These are phyloP conservation scores for Stenolophus ochropezus DNA, from an alignment of 2,888 invertebrate genomes.

Conservation along the genomic window DNA sequence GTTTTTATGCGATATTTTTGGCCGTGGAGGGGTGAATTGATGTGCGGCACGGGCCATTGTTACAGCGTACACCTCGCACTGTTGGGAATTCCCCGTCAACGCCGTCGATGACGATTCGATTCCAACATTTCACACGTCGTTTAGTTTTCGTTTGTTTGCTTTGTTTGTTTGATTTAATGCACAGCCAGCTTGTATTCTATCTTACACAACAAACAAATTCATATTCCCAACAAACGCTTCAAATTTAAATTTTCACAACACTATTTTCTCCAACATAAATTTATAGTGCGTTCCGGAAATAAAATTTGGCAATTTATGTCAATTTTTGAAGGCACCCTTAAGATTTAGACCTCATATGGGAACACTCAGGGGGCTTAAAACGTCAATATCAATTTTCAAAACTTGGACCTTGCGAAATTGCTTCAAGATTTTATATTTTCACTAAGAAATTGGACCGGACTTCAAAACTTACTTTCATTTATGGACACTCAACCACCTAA, in stretches of 20 bases:
- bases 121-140: constrained; percentile 29
- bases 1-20: constrained; percentile 53
- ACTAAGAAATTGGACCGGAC: not conserved
- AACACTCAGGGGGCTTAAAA: constrained; percentile 23
- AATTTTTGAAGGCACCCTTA: constrained; percentile 19
- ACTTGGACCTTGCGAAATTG: not conserved
- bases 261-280: not conserved
- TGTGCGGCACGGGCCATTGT: constrained; percentile 46
- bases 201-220: not conserved
- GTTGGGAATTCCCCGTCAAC: constrained; percentile 23
- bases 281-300: constrained; percentile 2
- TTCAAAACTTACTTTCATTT: too few species aligned
- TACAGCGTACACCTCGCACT: constrained; percentile 26
- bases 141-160: constrained; percentile 34
- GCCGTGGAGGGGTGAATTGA: constrained; percentile 22
- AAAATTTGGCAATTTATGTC: constrained; percentile 28
- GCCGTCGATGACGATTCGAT: constrained; percentile 36
- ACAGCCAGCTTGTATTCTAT: not conserved
- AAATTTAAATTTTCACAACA: not conserved
- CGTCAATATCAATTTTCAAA: constrained; percentile 17
- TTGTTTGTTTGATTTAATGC: constrained; percentile 34
- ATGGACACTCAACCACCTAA: too few species aligned
- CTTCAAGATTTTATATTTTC: not conserved
- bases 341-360: constrained; percentile 8
- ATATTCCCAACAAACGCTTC: not conserved